Evolutionary conservation across 1,140 invertebrate genomes (phyloP).

Genomic region (Bemisia tabaci): DNA sequence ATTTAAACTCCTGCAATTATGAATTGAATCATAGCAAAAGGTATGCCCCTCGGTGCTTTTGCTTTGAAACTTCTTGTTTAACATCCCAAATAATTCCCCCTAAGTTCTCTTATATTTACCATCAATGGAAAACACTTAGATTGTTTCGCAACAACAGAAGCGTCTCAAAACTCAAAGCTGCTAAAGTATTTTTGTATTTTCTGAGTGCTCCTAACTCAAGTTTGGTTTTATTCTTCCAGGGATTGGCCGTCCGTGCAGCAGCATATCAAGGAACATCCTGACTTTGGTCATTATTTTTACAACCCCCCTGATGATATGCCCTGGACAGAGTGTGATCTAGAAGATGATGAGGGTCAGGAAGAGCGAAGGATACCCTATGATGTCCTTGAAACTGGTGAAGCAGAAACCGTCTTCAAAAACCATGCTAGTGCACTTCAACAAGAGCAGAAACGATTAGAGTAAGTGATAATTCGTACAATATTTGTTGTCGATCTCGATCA

Average conservation of each 20-base stretch:
- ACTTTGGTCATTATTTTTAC: constrained; percentile 84
- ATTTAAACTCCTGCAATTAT: too few relatives aligned
- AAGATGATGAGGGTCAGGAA: constrained; percentile 38
- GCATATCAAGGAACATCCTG: constrained; percentile 69
- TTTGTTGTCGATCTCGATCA: neutral
- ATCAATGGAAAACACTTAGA: too few relatives aligned
- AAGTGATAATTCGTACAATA: constrained; percentile 32
- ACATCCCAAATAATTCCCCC: too few relatives aligned
- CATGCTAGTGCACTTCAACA: constrained; percentile 81
- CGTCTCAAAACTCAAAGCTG: too few relatives aligned
- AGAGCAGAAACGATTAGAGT: constrained; percentile 81
- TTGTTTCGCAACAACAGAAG: too few relatives aligned
- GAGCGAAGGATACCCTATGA: constrained; percentile 76
- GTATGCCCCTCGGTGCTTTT: too few relatives aligned
- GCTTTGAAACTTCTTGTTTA: too few relatives aligned
- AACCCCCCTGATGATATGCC: constrained; percentile 61
- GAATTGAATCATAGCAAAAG: too few relatives aligned
- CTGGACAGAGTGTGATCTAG: constrained; percentile 64
- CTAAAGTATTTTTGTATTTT: too few relatives aligned
- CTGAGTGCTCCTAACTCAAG: too few relatives aligned
- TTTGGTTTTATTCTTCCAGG: constrained; percentile 42
- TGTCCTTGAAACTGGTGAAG: constrained; percentile 76
- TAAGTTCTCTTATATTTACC: too few relatives aligned
- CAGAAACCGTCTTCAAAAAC: constrained; percentile 80
- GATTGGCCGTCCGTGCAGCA: constrained; percentile 76